Evolutionary conservation across 2,797 vertebrate species (phyloP).

Genomic region (Gobionotothen gibberifrons): DNA sequence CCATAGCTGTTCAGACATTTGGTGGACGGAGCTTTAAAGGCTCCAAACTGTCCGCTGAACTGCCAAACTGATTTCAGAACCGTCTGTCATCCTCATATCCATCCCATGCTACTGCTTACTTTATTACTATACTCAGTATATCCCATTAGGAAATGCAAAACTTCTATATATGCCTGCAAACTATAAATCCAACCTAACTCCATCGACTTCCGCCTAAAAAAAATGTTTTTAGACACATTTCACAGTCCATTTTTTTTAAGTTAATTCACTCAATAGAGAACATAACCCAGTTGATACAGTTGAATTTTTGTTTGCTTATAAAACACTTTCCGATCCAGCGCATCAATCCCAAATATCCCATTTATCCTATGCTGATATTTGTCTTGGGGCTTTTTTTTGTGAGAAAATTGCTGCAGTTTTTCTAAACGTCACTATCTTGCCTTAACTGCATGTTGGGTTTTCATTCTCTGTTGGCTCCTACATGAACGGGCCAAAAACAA

Average conservation of each 20-base stretch:
- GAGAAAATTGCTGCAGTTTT: slow-evolving; percentile 26
- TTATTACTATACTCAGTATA: slow-evolving; percentile 62
- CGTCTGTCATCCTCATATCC: slow-evolving; percentile 73
- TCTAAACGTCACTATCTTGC: slow-evolving; percentile 41
- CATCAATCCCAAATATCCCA: slow-evolving; percentile 40
- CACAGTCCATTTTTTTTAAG: not conserved
- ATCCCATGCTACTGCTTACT: slow-evolving; percentile 61
- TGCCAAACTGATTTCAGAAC: slow-evolving; percentile 76
- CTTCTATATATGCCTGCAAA: slow-evolving; percentile 18
- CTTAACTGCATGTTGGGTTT: slow-evolving; percentile 43
- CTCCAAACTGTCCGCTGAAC: slow-evolving; percentile 76
- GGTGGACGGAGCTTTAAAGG: slow-evolving; percentile 77
- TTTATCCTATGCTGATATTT: slow-evolving; percentile 20
- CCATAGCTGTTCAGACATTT: slow-evolving; percentile 82
- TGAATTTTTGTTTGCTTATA: slow-evolving; percentile 42
- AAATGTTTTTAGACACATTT: slow-evolving; percentile 10
- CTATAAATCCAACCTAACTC: not conserved
- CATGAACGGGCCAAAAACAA: slow-evolving; percentile 52
- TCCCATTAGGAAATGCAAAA: slow-evolving; percentile 37
- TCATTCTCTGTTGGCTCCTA: slow-evolving; percentile 32
- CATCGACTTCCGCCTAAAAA: not conserved
- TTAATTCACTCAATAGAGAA: not conserved
- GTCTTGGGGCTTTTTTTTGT: not conserved
- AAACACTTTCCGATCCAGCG: slow-evolving; percentile 11
- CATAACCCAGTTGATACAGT: slow-evolving; percentile 20